Evolutionary conservation across 2,888 invertebrate species (phyloP), one percentile per base, ranked within the genome.

Genomic region (Tridacna gigas): DNA sequence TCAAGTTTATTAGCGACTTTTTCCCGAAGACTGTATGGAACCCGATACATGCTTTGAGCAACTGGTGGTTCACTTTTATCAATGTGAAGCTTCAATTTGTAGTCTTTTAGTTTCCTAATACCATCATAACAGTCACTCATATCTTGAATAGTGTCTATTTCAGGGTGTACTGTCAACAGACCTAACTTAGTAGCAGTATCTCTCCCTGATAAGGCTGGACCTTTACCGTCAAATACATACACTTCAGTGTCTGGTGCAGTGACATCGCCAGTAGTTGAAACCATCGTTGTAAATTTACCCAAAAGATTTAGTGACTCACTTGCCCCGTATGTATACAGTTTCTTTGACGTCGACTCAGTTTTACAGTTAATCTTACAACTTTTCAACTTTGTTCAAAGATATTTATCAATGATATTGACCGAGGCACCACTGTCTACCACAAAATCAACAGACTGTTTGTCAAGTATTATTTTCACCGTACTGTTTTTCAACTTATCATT

Each of bases 341-440:
- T 63, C 37, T 82, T 82, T 9, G 51, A 20, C 67, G 75, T 76
- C 61, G 65, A 74, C 18, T 61, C 25, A 15, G 80, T 79, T 25
- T n/a, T 74, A 76, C 86, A 86, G n/a, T 66, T 74, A 0, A 83
- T 65, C 63, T 65, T 65, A 7, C 51, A 45, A 18, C n/a, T n/a
- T 73, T 86, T 86, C 73, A 86, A 67, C 18, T 74, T 28, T 48
- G 61, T 80, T 77, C 86, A 83, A 22, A 74, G 22, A 45, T 75
- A 7, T 51, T 66, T 26, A 22, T 79, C 74, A 26, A 86, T 73
- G 7, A 81, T 74, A 56, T 83, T 83, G 25, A 48, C 28, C 5
- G 67, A 65, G 20, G 86, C 83, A n/a, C 86, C 86, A 22, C 81
- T 81, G 51, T 86, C 86, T 7, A 86, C 74, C 20, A 86, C 66